A percentile compares a stretch with the other conserved stretches of the same genome.
Conservation (phyloP, 2,888 invertebrate species). For the Yponomeuta cagnagella region DNA sequence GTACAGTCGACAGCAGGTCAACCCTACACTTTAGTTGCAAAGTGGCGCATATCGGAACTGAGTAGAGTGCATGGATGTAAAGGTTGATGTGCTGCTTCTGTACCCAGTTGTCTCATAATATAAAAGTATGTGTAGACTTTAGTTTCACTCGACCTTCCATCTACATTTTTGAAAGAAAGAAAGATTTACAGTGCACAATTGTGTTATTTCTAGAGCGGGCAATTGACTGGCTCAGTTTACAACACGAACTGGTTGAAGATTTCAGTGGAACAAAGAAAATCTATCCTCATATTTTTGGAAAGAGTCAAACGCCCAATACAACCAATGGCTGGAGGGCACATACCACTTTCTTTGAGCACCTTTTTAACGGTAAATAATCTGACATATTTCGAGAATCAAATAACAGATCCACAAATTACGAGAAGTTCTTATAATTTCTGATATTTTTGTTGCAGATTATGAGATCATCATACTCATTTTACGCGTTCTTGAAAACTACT, state of each 20-base stretch:
- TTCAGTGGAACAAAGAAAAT: conserved; percentile 29
- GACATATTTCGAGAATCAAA: conserved; percentile 16
- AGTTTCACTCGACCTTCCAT: no score
- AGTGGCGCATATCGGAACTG: no score
- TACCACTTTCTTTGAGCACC: conserved; percentile 56
- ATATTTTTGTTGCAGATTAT: conserved; percentile 6
- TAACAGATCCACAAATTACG: not conserved
- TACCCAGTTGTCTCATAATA: no score
- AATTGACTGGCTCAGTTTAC: conserved; percentile 40
- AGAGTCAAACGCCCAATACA: conserved; percentile 50
- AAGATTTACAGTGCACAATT: no score
- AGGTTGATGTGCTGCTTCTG: no score
- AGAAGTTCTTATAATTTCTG: not conserved
- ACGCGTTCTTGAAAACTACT: conserved; percentile 8
- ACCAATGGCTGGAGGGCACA: conserved; percentile 52
- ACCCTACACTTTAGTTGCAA: no score
- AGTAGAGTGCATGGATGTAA: no score
- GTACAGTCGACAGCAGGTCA: no score
- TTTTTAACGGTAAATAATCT: conserved; percentile 48
- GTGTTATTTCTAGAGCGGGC: conserved; percentile 32
- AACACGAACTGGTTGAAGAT: conserved; percentile 38
- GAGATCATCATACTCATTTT: conserved; percentile 9
- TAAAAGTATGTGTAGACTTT: no score
- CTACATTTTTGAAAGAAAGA: no score
- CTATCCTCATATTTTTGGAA: conserved; percentile 58